Base-by-base conservation (phyloP, 2,113 vertebrate species). In the Tetrax tetrax region DNA sequence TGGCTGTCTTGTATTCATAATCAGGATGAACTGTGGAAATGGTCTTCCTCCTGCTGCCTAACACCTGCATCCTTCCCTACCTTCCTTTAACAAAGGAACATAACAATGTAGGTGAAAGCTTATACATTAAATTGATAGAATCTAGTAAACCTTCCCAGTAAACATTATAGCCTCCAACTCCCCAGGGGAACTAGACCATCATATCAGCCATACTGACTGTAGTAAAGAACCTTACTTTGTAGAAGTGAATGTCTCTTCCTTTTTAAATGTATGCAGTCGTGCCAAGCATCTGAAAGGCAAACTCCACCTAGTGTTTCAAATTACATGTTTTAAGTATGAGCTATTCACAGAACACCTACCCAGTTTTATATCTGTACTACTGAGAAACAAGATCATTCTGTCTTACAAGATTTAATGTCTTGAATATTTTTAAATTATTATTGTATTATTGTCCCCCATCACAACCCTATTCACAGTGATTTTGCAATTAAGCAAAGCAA, bases 1-100 rank as follows among this genome's bases (percentile, higher is more conserved):
- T 16, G 14, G 41, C 31, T 45, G 0, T 28, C 38, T 63, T 35
- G 12, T 7, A 41, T 48, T n/a, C 3, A 3, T 0, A 2, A 9
- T 16, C 10, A 68, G 35, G 5, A 66, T 28, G 31, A 35, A 45
- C 15, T 35, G 33, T 7, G 50, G 29, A 12, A 35, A 47, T 28
- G 17, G 28, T 51, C 10, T 54, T 81, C 14, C 14, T 75, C 2
- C 0, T 12, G 8, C 5, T 75, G 19, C 24, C 25, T 21, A 37
- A 33, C 2, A 3, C 21, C 25, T 56, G 3, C 9, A 33, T 24
- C 10, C 6, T 4, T 68, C 10, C 18, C 31, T 50, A 17, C 15
- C 19, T 28, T 65, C 14, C 28, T 41, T 19, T 15, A 19, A 19
- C 2, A 70, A n/a, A 57, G 37, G 8, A 70, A 27, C 9, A 8